Conservation (phyloP, 2,113 vertebrate genomes). For the Bufo gargarizans region DNA sequence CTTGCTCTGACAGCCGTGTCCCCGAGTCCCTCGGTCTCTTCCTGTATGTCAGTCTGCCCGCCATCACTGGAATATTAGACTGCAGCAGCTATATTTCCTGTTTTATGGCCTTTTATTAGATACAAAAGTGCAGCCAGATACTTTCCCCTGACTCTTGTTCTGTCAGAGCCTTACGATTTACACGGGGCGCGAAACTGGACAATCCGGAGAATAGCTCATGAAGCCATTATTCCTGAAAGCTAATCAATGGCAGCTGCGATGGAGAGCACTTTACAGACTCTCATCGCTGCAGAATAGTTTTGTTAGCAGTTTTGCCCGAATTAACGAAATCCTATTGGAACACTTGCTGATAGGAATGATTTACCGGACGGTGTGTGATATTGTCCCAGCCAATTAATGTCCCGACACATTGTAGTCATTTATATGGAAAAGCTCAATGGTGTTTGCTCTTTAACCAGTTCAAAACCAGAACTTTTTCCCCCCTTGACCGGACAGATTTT, state of each 20-base stretch:
- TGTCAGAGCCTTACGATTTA: constrained; percentile 65
- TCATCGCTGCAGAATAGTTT: constrained; percentile 76
- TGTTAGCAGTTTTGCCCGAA: constrained; percentile 61
- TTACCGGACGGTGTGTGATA: constrained; percentile 54
- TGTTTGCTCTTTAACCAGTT: too few species aligned
- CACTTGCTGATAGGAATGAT: constrained; percentile 50
- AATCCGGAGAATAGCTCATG: constrained; percentile 69
- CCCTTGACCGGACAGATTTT: too few species aligned
- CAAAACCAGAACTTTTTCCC: too few species aligned
- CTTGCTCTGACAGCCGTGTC: too few species aligned
- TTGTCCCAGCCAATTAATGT: constrained; percentile 54
- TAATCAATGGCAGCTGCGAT: constrained; percentile 84
- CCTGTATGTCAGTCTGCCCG: background rate
- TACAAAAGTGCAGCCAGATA: constrained; percentile 28
- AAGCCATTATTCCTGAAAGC: constrained; percentile 83
- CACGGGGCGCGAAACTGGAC: constrained; percentile 69
- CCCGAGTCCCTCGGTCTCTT: background rate
- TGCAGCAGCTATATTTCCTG: constrained; percentile 27
- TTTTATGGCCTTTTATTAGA: constrained; percentile 34
- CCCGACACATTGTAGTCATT: constrained; percentile 15
- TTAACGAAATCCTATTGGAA: constrained; percentile 55
- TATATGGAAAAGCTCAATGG: too few species aligned
- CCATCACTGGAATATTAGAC: background rate
- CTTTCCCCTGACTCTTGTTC: background rate
- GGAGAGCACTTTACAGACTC: constrained; percentile 76